A percentile compares a stretch with the other conserved stretches of the same genome.
These are phyloP conservation scores for Chaetodon trifasciatus DNA, from an alignment of 2,797 vertebrate species.

Conservation along the genomic window DNA sequence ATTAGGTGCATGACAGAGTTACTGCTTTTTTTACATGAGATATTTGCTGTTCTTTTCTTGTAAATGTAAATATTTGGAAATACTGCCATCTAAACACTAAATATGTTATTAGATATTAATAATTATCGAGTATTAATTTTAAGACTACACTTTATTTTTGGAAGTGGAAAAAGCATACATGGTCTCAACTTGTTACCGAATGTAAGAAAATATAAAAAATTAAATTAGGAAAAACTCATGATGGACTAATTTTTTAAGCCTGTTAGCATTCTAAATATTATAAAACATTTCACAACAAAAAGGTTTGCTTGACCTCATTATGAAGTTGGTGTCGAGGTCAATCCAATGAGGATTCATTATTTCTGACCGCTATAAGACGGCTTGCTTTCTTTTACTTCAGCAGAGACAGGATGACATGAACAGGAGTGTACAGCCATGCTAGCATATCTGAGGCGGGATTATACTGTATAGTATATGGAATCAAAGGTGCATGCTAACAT, in stretches of 20 bases:
- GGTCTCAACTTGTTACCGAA: no score
- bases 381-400: no score
- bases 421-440: not conserved
- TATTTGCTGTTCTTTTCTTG: not conserved
- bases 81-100: not conserved
- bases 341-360: no score
- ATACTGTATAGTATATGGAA: not conserved
- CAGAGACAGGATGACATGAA: not conserved
- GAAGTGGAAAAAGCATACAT: not conserved
- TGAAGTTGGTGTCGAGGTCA: no score
- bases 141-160: not conserved
- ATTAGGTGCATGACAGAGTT: no score
- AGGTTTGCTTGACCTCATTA: no score
- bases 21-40: not conserved
- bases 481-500: not conserved
- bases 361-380: no score
- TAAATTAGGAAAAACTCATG: no score
- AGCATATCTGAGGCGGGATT: not conserved
- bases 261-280: no score
- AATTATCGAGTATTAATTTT: not conserved
- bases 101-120: not conserved
- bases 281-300: no score
- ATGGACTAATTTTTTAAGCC: no score
- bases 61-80: conserved; percentile 10
- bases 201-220: no score